Evolutionary conservation across 2,797 vertebrate species (phyloP).

Genomic region (Alauda arvensis): DNA sequence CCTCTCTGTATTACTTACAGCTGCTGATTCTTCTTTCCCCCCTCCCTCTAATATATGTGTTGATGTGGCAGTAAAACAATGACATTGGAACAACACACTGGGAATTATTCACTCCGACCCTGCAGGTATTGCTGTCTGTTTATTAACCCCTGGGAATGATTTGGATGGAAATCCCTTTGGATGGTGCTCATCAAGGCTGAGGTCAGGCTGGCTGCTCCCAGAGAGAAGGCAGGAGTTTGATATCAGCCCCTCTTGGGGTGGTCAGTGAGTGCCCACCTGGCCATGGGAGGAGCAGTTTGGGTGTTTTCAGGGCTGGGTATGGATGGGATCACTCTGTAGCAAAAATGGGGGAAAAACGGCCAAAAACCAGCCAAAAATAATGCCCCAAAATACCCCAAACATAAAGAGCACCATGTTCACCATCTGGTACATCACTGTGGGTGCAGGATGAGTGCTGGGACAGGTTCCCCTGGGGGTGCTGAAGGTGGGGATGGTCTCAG

Average conservation of each 20-base stretch:
- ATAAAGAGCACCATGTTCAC: no score
- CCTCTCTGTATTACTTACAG: conserved; percentile 39
- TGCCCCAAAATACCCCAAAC: no score
- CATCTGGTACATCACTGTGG: background rate
- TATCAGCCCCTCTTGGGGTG: background rate
- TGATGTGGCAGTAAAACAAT: conserved; percentile 54
- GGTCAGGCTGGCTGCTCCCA: background rate
- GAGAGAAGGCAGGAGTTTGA: background rate
- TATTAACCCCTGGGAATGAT: conserved; percentile 40
- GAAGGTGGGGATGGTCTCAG: background rate
- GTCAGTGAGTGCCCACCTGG: background rate
- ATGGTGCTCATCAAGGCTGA: background rate
- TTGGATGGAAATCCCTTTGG: conserved; percentile 41
- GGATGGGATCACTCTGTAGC: rapidly evolving
- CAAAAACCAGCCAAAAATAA: no score
- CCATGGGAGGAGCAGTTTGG: background rate
- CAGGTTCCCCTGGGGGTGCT: rapidly evolving
- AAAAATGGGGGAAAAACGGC: no score
- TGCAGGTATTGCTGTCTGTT: conserved; percentile 35
- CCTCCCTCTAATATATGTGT: conserved; percentile 36
- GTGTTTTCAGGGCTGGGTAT: background rate
- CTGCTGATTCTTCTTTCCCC: background rate
- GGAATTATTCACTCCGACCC: conserved; percentile 37
- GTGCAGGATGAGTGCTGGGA: background rate
- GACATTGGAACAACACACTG: conserved; percentile 29